Conservation (phyloP, 2,888 invertebrate genomes). For the Drosophila longiperda region DNA sequence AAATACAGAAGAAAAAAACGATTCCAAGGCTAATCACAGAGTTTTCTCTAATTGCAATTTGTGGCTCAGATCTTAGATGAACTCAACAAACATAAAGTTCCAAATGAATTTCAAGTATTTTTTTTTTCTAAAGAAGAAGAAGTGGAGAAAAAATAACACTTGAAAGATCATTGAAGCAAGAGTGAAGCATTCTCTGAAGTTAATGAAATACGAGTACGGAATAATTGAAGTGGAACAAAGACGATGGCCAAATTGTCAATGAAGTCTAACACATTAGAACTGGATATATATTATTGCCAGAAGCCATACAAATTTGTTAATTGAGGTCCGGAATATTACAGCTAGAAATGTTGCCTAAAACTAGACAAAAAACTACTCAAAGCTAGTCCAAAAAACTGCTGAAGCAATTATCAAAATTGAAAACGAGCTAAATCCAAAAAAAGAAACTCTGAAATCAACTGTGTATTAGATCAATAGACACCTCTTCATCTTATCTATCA, state of each 20-base stretch:
- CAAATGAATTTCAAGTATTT: background rate
- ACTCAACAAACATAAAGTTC: background rate
- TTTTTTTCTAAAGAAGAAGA: background rate
- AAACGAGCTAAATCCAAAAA: background rate
- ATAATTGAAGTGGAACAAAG: constrained; percentile 47
- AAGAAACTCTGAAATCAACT: background rate
- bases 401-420: background rate
- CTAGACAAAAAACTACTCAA: too few species aligned
- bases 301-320: background rate
- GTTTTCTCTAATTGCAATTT: constrained; percentile 17
- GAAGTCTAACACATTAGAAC: constrained; percentile 15
- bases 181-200: constrained; percentile 27
- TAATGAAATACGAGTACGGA: constrained; percentile 37
- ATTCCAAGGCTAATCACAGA: constrained; percentile 19
- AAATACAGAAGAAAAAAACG: background rate
- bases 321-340: constrained; percentile 25
- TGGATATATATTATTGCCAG: background rate
- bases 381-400: background rate
- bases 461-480: background rate
- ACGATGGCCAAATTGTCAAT: constrained; percentile 40
- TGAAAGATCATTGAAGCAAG: constrained; percentile 42
- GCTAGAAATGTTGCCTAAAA: background rate
- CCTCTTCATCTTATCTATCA: background rate
- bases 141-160: constrained; percentile 17
- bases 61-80: constrained; percentile 10